Evolutionary conservation across 2,113 vertebrate species (phyloP).

Genomic region (Oncorhynchus keta): DNA sequence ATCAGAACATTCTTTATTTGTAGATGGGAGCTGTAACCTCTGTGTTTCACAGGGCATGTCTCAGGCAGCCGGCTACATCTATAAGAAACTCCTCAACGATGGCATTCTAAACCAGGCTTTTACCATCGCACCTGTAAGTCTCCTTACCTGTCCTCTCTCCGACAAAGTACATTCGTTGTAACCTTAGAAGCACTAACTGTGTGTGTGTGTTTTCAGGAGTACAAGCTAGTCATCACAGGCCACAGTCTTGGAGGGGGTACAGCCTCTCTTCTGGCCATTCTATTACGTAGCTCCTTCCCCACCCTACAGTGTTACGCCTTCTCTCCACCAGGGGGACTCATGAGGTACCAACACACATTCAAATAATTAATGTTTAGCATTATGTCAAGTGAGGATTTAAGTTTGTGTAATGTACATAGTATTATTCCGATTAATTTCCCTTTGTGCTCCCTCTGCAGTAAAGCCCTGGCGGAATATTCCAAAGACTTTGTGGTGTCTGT

Average conservation of each 20-base stretch:
- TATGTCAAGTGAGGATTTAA: not conserved
- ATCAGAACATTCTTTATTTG: not conserved
- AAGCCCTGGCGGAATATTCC: constrained; percentile 88
- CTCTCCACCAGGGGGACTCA: constrained; percentile 91
- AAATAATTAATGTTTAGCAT: not conserved
- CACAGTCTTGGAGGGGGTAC: constrained; percentile 94
- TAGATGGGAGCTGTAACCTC: not conserved
- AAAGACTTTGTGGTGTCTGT: constrained; percentile 89
- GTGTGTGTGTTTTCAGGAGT: constrained; percentile 77
- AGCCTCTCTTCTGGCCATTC: constrained; percentile 81
- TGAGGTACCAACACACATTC: constrained; percentile 78
- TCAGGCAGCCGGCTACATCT: constrained; percentile 89
- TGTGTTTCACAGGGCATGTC: constrained; percentile 81
- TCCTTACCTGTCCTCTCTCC: not conserved
- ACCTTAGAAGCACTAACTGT: not conserved
- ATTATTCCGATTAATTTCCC: not conserved
- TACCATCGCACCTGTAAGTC: constrained; percentile 85
- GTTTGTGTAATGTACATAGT: not conserved
- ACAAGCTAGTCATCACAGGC: constrained; percentile 89
- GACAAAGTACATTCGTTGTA: not conserved
- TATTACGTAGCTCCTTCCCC: constrained; percentile 81
- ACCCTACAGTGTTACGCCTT: constrained; percentile 85
- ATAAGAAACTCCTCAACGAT: constrained; percentile 84
- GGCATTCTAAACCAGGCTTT: constrained; percentile 95
- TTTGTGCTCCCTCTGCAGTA: constrained; percentile 70